A percentile compares a stretch with the other conserved stretches of the same genome.
Evolutionary conservation across 1,140 invertebrate species (phyloP).

Genomic region (Charaxes varanes): DNA sequence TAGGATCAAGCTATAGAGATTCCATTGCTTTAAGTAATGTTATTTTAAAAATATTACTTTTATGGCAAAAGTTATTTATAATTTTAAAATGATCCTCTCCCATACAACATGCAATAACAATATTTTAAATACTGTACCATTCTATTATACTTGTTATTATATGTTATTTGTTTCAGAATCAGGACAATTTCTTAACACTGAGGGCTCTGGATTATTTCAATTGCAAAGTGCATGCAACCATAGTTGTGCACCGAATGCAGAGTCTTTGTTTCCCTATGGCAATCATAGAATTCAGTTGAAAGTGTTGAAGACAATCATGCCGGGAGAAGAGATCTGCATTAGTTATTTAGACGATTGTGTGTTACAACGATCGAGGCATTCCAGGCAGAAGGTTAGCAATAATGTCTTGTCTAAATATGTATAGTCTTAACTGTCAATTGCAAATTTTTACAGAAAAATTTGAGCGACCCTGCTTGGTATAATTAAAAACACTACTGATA

Average conservation of each 20-base stretch:
- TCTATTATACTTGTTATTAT: background rate
- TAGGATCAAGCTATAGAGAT: too few relatives aligned
- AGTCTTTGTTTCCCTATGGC: constrained; percentile 88
- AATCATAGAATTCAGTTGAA: constrained; percentile 87
- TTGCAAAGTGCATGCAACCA: constrained; percentile 94
- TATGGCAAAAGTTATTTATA: too few relatives aligned
- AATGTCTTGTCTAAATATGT: background rate
- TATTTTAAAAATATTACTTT: too few relatives aligned
- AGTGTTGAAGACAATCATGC: constrained; percentile 83
- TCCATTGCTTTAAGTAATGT: too few relatives aligned
- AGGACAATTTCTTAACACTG: constrained; percentile 92
- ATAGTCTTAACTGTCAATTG: too few relatives aligned
- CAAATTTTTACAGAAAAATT: too few relatives aligned
- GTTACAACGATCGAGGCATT: constrained; percentile 86
- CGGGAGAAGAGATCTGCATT: constrained; percentile 92
- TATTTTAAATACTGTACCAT: too few relatives aligned
- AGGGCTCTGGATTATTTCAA: constrained; percentile 92
- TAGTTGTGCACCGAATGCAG: constrained; percentile 93
- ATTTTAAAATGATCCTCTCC: too few relatives aligned
- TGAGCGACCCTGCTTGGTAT: too few relatives aligned
- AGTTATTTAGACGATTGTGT: constrained; percentile 93
- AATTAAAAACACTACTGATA: too few relatives aligned
- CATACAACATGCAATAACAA: too few relatives aligned
- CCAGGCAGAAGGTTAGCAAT: constrained; percentile 82
- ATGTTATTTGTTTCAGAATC: constrained; percentile 76